Base-by-base conservation (phyloP, 2,888 invertebrate species). In the Aphidoletes aphidimyza region DNA sequence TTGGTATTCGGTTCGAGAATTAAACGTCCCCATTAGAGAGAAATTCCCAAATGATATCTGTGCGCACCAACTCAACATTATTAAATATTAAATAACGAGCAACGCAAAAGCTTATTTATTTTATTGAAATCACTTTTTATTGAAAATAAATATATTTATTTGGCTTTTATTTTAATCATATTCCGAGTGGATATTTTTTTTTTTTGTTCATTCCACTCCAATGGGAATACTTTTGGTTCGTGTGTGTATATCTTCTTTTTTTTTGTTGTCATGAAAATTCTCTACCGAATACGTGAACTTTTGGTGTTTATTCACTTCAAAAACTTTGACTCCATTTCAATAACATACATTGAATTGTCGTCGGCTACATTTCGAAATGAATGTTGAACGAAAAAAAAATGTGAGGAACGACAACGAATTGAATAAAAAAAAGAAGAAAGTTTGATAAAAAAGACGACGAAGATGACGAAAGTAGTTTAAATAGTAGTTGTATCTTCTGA, bases 131-230 rank as follows among this genome's bases (percentile, higher is more conserved):
- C 22, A 3, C 9, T 30, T 69, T 30, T 30, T 69, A 69, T 69
- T 30, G 69, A 69, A 34, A 69, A 69, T n/a, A n/a, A n/a, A n/a
- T 30, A 69, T 69, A 69, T 69, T 69, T 69, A 69, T 69, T 69
- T 69, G 69, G 69, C 69, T 69, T 69, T 69, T 69, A 69, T 69
- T 69, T 69, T 69, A 69, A 69, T 69, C 69, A 69, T n/a, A 69
- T 69, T 69, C 22, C 54, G 22, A 54, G 22, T 54, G 8, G 47
- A 2, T n/a, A 22, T n/a, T 54, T 54, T 22, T 54, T 22, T 30
- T 30, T 69, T 30, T 69, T 30, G 30, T 34, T 42, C 42, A 14
- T 42, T 14, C 42, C 42, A n/a, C 42, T 42, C 42, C 6, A 42
- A 42, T n/a, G n/a, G n/a, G n/a, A n/a, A n/a, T n/a, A n/a, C 54